Base-by-base conservation (phyloP, 2,113 vertebrate species). In the Syngnathus typhle region DNA sequence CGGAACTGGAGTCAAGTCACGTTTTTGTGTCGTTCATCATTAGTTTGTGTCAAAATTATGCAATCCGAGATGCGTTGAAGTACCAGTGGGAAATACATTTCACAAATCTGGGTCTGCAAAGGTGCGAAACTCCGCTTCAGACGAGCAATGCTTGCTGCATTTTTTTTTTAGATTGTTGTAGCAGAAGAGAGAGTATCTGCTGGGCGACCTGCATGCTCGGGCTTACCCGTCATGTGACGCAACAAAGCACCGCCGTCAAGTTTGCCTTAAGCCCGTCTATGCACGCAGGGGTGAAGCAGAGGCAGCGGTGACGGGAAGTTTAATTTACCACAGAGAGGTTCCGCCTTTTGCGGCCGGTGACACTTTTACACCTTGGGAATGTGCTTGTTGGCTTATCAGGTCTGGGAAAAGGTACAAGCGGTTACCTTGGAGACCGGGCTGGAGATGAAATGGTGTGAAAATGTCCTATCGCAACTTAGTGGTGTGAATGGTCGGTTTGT, bases 141-240 rank as follows among this genome's bases (percentile, higher is more conserved):
- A 23, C 21, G 3, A 55, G 52, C 8, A 8, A 55, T 9, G 9
- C 56, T 59, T 36, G 5, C 27, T 36, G 18, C 3, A 5, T 27
- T 19, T 5, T 8, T 5, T n/a, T 27, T 27, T 27, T 27, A 27
- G 1, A 27, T 27, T 27, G 38, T 60, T 39, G 36, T n/a, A n/a
- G 8, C 21, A 11, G 44, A 7, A 0, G 13, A 1, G 3, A 46
- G 39, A 62, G 27, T 62, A 62, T 44, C 41, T 16, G 41, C 21
- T 27, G 41, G 39, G 12, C 60, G 60, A 15, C 41, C 7, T 16
- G 60, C 39, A 55, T 19, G 60, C 54, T 49, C 36, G 71, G 41
- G 64, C 67, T 71, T 65, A 77, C 68, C 64, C 61, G 73, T 79
- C 71, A 65, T 54, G 70, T 80, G 76, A 76, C 44, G 58, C 60